phyloP scores from a whole-genome alignment of 2,113 vertebrate genomes.

The Brachirus orientalis region DNA sequence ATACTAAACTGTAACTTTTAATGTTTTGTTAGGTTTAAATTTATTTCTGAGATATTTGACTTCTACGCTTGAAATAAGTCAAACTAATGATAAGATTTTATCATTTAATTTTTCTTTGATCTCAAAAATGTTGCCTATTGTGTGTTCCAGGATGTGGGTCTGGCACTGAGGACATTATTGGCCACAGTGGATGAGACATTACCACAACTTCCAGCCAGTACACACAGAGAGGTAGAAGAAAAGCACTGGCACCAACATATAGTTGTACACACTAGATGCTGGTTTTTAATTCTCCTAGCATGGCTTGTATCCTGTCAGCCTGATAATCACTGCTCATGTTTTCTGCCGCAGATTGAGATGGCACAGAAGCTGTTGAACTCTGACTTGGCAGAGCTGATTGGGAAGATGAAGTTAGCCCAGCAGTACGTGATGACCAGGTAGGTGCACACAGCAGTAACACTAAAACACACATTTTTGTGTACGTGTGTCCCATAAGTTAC shows the following conservation, averaged over 20 bases:
- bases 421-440: conserved; percentile 89
- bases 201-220: conserved; percentile 91
- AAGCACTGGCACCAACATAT: not conserved
- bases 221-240: conserved; percentile 92
- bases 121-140: not conserved
- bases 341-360: conserved; percentile 91
- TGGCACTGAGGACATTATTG: conserved; percentile 93
- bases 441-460: not conserved
- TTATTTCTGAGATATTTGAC: too few relatives aligned
- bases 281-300: not conserved
- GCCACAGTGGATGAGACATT: conserved; percentile 97
- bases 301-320: not conserved
- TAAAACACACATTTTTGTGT: too few relatives aligned
- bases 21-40: too few relatives aligned
- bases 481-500: too few relatives aligned
- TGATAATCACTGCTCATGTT: not conserved
- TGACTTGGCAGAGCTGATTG: conserved; percentile 94
- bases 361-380: conserved; percentile 98
- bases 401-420: conserved; percentile 98
- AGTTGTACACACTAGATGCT: not conserved
- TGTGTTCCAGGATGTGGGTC: conserved; percentile 90
- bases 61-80: too few relatives aligned
- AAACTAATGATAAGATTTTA: too few relatives aligned
- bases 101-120: not conserved
- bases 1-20: too few relatives aligned